phyloP scores from a whole-genome alignment of 2,888 invertebrate species.

The Altica lythri region DNA sequence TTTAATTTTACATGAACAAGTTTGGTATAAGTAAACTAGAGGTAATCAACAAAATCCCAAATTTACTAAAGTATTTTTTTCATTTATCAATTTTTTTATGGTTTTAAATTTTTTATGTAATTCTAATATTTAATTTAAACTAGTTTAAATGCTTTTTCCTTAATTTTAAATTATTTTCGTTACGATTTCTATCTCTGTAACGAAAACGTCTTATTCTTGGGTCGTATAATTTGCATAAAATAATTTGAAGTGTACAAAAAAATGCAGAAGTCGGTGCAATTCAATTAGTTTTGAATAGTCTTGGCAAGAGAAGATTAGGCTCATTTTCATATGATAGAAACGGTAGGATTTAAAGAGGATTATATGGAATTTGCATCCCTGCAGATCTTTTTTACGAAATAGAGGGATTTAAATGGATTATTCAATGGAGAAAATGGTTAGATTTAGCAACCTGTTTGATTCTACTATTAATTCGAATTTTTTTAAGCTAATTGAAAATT shows the following conservation, averaged over 20 bases:
- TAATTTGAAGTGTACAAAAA: slow-evolving; percentile 16
- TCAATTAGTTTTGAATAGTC: slow-evolving; percentile 12
- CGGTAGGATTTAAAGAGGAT: neutral
- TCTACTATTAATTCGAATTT: too few relatives aligned
- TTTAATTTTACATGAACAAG: too few relatives aligned
- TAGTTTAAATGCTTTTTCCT: too few relatives aligned
- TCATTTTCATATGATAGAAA: neutral
- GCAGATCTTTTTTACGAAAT: neutral
- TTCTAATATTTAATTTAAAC: neutral
- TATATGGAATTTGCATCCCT: slow-evolving; percentile 1
- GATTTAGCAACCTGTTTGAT: too few relatives aligned
- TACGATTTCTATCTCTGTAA: neutral
- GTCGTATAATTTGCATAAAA: slow-evolving; percentile 19
- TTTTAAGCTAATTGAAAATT: too few relatives aligned
- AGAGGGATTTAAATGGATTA: too few relatives aligned
- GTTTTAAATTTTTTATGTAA: neutral
- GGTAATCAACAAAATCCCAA: too few relatives aligned
- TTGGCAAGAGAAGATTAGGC: neutral
- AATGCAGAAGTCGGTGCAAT: slow-evolving; percentile 5
- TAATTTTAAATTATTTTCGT: too few relatives aligned
- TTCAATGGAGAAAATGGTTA: too few relatives aligned
- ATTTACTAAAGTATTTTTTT: too few relatives aligned
- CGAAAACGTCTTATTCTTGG: slow-evolving; percentile 2
- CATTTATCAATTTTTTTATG: too few relatives aligned
- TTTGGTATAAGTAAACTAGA: too few relatives aligned